Base-by-base conservation (phyloP, 2,113 vertebrate genomes). In the Camelus dromedarius region DNA sequence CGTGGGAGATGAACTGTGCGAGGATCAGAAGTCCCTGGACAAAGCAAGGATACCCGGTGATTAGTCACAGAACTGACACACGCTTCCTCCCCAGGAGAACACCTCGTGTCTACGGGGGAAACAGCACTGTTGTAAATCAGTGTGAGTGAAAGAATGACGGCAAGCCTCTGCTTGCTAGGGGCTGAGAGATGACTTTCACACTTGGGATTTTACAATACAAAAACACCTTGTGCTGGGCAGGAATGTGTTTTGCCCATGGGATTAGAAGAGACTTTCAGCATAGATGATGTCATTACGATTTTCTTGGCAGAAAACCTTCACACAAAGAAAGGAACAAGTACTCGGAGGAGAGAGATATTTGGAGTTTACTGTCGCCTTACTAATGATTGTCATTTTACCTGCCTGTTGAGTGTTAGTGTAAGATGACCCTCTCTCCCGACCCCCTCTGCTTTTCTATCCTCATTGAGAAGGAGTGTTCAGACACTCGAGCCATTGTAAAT, bases 171-270 rank as follows among this genome's bases (percentile, higher is more conserved):
- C 2, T 30, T 8, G 26, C 50, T 24, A 52, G 8, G 67, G 10
- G 6, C 32, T 32, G 58, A 77, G 67, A 60, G 72, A 18, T 7
- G 32, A 22, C 58, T 84, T 72, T 89, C 66, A 80, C 56, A 54
- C 46, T 35, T 94, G 75, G 19, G 28, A 35, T 90, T 92, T 93
- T 95, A 89, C 28, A 11, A 67, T 75, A 85, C 8, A 48, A 56
- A 84, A 62, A n/a, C 42, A 48, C 11, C 5, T 30, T 0, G 0
- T 42, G 76, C 46, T 66, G 38, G 73, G 79, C 50, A 64, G 48
- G 62, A 13, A 18, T 20, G 1, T 32, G n/a, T 46, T 94, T 89
- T 85, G 42, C 42, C 42, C 42, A 14, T 38, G 46, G 50, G 62
- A 62, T 86, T 82, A 60, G 8, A 77, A 50, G 46, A 38, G 8